Percentiles rank a stretch among this genome's conserved stretches.
phyloP scores from a whole-genome alignment of 2,888 invertebrate genomes.

The Petrolisthes cinctipes region DNA sequence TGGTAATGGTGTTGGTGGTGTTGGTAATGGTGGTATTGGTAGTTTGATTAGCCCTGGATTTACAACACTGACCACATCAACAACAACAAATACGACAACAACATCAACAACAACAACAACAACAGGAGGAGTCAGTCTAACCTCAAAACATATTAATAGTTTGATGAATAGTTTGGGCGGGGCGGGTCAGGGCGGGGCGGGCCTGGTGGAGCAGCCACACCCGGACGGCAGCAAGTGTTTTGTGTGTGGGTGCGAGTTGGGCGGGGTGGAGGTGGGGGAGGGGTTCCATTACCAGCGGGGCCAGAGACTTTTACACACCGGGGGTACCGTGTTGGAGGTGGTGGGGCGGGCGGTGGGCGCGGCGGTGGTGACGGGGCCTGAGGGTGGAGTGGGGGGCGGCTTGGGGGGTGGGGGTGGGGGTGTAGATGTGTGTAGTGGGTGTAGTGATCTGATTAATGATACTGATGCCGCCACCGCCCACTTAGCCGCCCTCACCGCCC shows the following conservation, averaged over 20 bases:
- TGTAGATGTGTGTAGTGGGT: slow-evolving; percentile 54
- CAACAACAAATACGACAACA: too few relatives aligned
- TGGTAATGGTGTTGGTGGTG: too few relatives aligned
- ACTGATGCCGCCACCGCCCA: slow-evolving; percentile 45
- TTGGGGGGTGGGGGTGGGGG: neutral
- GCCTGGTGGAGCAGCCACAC: neutral
- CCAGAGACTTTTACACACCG: neutral
- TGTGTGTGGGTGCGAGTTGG: neutral
- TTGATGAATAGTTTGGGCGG: neutral
- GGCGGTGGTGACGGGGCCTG: neutral
- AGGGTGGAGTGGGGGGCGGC: neutral
- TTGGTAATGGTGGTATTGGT: too few relatives aligned
- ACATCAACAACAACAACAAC: too few relatives aligned
- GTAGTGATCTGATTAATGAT: slow-evolving; percentile 54
- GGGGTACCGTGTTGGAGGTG: neutral
- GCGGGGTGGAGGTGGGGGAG: neutral
- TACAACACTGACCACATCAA: too few relatives aligned
- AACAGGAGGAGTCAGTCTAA: neutral
- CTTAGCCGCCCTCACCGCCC: slow-evolving; percentile 20
- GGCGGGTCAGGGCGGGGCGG: neutral
- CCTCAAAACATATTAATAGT: neutral
- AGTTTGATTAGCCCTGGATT: too few relatives aligned
- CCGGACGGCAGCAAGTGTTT: slow-evolving; percentile 2
- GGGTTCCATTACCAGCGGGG: neutral
- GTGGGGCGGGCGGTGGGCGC: neutral